Evolutionary conservation across 2,113 vertebrate genomes (phyloP), one percentile per base, ranked within the genome.

Genomic region (Buteo buteo): DNA sequence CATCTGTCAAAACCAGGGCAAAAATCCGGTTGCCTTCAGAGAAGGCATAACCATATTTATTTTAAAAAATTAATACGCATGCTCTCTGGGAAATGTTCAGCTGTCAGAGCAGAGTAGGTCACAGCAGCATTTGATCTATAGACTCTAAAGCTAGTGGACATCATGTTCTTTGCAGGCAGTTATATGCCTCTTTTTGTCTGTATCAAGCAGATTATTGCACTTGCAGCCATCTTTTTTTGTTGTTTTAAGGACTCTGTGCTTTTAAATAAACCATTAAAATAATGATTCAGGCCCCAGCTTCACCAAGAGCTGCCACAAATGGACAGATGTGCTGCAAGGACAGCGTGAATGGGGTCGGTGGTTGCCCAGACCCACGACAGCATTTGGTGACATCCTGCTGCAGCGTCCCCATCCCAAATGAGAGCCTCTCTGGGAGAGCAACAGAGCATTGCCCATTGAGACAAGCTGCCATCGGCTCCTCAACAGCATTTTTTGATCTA

Each of bases 401-500:
- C 82, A 19, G 2, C 9, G 15, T 61, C 61, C 52, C 66, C 52
- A 31, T 45, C 66, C 62, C 26, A 36, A 34, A 34, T 3, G 4
- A 72, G 52, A 64, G 26, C 31, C 54, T 69, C 42, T 50, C 36
- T 3, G 3, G 38, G 29, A 42, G 15, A 59, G 45, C 21, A 71
- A 1, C 12, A 38, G 45, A 89, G 42, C 49, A 44, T 6, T 5
- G 1, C 61, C 44, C 61, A n/a, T 0, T 0, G 12, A 67, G 36
- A 61, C 36, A 34, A 18, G 50, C 70, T 94, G 47, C 38, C 22
- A 22, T 21, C 62, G 66, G 38, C 49, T 62, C 52, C 58, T 72
- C 82, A 86, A 84, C 32, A 55, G 54, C 58, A 26, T 25, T 65
- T 86, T 26, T 58, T 77, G 67, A 16, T 36, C 62, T 13, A 0